Evolutionary conservation across 1,140 invertebrate genomes (phyloP).

Genomic region (Melipona quadrifasciata): DNA sequence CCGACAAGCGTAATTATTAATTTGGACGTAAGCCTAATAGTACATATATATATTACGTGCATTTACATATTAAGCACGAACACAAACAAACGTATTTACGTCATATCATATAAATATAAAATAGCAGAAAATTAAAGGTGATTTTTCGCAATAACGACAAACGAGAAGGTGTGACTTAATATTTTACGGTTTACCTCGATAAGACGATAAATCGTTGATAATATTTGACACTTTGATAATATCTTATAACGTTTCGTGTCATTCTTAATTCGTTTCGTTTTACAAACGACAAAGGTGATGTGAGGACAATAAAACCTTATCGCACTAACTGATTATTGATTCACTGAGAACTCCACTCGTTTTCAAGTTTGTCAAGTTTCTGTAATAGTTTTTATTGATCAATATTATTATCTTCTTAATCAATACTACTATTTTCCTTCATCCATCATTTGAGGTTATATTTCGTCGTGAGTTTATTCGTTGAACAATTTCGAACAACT

Average conservation of each 20-base stretch:
- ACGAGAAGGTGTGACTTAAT: not conserved
- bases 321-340: not conserved
- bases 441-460: not conserved
- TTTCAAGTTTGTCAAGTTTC: too few relatives aligned
- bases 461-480: not conserved
- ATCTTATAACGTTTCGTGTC: not conserved
- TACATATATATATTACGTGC: not conserved
- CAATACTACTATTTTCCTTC: not conserved
- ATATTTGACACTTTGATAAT: conserved; percentile 8
- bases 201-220: conserved; percentile 20
- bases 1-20: not conserved
- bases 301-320: not conserved
- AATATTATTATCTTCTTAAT: too few relatives aligned
- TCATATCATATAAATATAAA: not conserved
- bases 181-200: not conserved
- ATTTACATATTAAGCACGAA: not conserved
- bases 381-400: not conserved
- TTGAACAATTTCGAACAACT: conserved; percentile 1
- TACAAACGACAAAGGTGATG: too few relatives aligned
- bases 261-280: not conserved
- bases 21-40: not conserved
- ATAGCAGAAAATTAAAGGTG: not conserved
- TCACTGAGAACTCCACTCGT: not conserved
- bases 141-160: not conserved
- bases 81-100: not conserved